Base-by-base conservation (phyloP, 2,888 invertebrate genomes). In the Diabrotica balteata region DNA sequence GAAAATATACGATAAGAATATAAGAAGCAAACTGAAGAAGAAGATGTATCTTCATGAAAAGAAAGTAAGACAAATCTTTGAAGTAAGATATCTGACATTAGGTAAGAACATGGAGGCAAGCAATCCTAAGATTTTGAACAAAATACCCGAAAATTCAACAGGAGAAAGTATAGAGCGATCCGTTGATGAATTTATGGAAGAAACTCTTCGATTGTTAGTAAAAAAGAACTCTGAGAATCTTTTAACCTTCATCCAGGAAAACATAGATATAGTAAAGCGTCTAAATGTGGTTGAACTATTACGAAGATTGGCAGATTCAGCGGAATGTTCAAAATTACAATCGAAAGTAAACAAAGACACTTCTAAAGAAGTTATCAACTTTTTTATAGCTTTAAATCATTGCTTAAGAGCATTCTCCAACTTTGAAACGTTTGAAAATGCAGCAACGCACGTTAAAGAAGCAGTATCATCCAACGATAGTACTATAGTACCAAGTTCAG, bases 71-170 rank as follows among this genome's bases (percentile, higher is more conserved):
- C 77, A 76, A 66, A 69, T 77, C 42, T 73, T 74, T 17, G 78
- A 79, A 68, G 77, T 79, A n/a, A 66, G 77, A 11, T 77, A 72
- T 66, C 57, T 79, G 51, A 77, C 76, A 6, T 64, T 74, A 6
- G 73, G 66, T 44, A 59, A 59, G 8, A 32, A 53, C n/a, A 10
- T 9, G 1, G 11, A 55, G 22, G 44, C 17, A 4, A 7, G 17
- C 54, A 9, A 54, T 22, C 8, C 32, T 17, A 49, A 63, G 17
- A 42, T n/a, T 5, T n/a, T 54, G 22, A 44, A 53, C 5, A 61
- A 51, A 32, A 60, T 60, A 60, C 53, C 53, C 2, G 62, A 62
- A 44, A 57, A n/a, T 11, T 10, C 7, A 8, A 11, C n/a, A 10
- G 55, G 44, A 8, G 45, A 45, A 11, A 45, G 11, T 17, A 9